These are phyloP conservation scores for Heliconius cydno DNA, from an alignment of 2,888 invertebrate species.

Conservation along the genomic window DNA sequence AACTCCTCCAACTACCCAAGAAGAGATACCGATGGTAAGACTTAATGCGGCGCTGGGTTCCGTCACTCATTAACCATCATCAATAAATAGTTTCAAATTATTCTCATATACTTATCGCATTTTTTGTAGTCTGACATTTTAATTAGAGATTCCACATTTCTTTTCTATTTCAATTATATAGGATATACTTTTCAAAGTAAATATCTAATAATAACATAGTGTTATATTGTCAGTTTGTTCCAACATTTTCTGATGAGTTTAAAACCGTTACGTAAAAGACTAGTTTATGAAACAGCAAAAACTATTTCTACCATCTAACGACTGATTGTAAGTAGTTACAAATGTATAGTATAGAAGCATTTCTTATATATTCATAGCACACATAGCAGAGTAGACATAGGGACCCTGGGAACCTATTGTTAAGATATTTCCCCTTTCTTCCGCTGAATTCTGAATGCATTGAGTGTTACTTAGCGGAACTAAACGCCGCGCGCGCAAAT, in stretches of 20 bases:
- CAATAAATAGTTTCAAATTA: background rate
- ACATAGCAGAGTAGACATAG: background rate
- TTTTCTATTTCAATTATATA: too few species aligned
- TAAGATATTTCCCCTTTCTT: background rate
- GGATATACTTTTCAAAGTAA: too few species aligned
- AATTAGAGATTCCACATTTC: too few species aligned
- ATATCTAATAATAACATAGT: conserved; percentile 8
- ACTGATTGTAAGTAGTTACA: conserved; percentile 2
- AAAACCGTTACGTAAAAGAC: conserved; percentile 34
- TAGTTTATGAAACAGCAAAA: conserved; percentile 32
- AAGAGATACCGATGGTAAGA: background rate
- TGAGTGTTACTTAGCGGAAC: background rate
- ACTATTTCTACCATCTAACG: conserved; percentile 20
- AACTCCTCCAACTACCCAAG: too few species aligned
- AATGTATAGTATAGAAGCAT: conserved; percentile 2
- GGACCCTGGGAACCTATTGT: background rate
- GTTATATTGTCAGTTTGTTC: conserved; percentile 23
- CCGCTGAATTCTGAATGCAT: background rate
- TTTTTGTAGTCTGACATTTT: too few species aligned
- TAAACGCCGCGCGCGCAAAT: background rate
- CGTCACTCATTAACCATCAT: background rate
- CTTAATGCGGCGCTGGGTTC: background rate
- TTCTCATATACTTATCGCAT: background rate
- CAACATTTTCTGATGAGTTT: conserved; percentile 29
- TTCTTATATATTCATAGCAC: background rate